These are phyloP conservation scores for Drosophila pegasa DNA, from an alignment of 2,888 invertebrate species.

Conservation along the genomic window DNA sequence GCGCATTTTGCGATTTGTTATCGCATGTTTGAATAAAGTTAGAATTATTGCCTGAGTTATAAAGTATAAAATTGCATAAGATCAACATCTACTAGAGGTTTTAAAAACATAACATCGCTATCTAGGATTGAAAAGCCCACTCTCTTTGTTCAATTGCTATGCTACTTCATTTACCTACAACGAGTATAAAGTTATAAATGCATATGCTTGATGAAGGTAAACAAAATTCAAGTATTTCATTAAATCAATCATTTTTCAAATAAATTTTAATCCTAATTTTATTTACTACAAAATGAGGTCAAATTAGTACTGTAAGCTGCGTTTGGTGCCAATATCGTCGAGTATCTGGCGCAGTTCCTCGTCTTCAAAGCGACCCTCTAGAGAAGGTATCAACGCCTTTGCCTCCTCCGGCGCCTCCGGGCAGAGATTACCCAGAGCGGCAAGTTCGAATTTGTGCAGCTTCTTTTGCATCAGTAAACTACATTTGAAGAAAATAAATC, in stretches of 20 bases:
- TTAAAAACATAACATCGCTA: no score
- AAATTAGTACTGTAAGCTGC: constrained; percentile 96
- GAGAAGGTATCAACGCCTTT: constrained; percentile 97
- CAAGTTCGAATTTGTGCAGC: constrained; percentile 98
- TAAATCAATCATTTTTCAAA: no score
- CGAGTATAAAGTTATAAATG: no score
- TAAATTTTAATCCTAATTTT: no score
- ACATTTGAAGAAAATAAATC: constrained; percentile 77
- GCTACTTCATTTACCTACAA: no score
- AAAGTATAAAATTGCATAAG: no score
- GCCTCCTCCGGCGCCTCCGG: constrained; percentile 99
- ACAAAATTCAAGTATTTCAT: neutral
- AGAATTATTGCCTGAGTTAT: no score
- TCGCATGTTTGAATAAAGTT: no score
- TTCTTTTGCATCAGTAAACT: constrained; percentile 97
- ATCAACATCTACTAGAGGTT: no score
- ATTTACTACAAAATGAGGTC: neutral
- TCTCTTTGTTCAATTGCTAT: no score
- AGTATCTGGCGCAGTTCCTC: constrained; percentile 98
- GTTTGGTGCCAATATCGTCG: constrained; percentile 99
- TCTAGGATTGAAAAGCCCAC: no score
- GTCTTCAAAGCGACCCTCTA: constrained; percentile 99
- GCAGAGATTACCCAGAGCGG: constrained; percentile 98
- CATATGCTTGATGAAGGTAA: neutral
- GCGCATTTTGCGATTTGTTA: no score